A percentile compares a stretch with the other conserved stretches of the same genome.
Evolutionary conservation across 1,140 invertebrate species (phyloP).

Genomic region (Papilio xuthus): DNA sequence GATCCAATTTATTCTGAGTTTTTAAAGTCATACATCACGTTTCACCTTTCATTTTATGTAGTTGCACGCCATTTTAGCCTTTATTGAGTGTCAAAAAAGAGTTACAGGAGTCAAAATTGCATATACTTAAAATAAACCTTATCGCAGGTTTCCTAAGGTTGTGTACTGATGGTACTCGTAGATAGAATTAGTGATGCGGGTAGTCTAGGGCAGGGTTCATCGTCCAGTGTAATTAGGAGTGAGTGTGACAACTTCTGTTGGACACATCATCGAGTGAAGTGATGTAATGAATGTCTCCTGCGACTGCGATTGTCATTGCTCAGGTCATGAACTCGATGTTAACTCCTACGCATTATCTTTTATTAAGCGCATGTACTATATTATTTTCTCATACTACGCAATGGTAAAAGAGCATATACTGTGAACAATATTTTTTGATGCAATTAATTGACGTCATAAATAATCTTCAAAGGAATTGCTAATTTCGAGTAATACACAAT

Average conservation of each 20-base stretch:
- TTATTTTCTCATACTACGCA: not conserved
- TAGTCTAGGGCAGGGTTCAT: conserved; percentile 43
- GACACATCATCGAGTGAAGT: conserved; percentile 23
- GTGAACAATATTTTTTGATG: not conserved
- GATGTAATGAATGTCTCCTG: not conserved
- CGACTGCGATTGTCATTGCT: conserved; percentile 18
- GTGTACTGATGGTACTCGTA: not conserved
- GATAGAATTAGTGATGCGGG: conserved; percentile 34
- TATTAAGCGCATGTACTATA: not conserved
- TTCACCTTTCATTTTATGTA: conserved; percentile 7
- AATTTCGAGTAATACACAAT: too few relatives aligned
- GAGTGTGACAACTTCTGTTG: conserved; percentile 42
- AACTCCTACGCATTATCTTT: conserved; percentile 22
- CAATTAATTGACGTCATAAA: not conserved
- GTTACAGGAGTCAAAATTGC: not conserved
- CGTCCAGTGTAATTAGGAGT: conserved; percentile 48
- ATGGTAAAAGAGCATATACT: not conserved
- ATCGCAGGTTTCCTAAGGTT: not conserved
- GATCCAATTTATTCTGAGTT: conserved; percentile 3
- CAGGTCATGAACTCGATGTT: conserved; percentile 11
- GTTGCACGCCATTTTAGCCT: not conserved
- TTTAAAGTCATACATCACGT: conserved; percentile 14
- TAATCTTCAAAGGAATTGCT: too few relatives aligned
- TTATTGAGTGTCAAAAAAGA: not conserved
- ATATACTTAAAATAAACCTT: not conserved